Evolutionary conservation across 2,113 vertebrate genomes (phyloP), one percentile per base, ranked within the genome.

Genomic region (Gavia stellata): DNA sequence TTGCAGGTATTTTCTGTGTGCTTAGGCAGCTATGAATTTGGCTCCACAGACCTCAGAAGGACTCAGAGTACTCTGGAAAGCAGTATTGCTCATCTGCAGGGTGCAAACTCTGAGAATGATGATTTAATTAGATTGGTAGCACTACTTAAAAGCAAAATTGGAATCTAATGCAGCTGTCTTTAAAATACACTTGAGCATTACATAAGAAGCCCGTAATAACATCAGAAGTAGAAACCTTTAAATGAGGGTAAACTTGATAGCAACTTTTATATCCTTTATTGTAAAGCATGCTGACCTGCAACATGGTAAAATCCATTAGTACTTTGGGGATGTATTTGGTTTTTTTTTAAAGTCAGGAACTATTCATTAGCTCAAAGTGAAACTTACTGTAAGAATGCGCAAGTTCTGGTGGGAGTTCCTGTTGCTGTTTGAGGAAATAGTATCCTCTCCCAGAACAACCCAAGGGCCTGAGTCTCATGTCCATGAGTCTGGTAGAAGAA

Each of bases 51-150:
- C 20, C 82, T 82, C 71, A n/a, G 67, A 65, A 88, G 94, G 90
- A 65, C 88, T 79, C 0, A 0, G 38, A 21, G 33, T 42, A 38
- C 74, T 65, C 85, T 56, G 90, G 52, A 47, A 65, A 75, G 62
- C 38, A 26, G 34, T 4, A n/a, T 17, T 82, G 53, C 86, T 95
- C 81, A 47, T 95, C 88, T 80, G 53, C 88, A 87, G 92, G 75
- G 79, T 92, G 67, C 79, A 75, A 47, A 52, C 73, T 53, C 6
- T 4, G 82, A 75, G 74, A 56, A 86, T 34, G 75, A 93, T 94
- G 91, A 84, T 88, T 96, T 96, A 96, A 97, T 96, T 90, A 96
- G 83, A 66, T 21, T 55, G 86, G 88, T 91, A 95, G 72, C 63
- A n/a, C 75, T 74, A 33, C 91, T 96, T 94, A 77, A 96, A 96